Percentiles rank a stretch among this genome's conserved stretches.
phyloP scores from a whole-genome alignment of 2,888 invertebrate genomes.

The Myathropa florea region DNA sequence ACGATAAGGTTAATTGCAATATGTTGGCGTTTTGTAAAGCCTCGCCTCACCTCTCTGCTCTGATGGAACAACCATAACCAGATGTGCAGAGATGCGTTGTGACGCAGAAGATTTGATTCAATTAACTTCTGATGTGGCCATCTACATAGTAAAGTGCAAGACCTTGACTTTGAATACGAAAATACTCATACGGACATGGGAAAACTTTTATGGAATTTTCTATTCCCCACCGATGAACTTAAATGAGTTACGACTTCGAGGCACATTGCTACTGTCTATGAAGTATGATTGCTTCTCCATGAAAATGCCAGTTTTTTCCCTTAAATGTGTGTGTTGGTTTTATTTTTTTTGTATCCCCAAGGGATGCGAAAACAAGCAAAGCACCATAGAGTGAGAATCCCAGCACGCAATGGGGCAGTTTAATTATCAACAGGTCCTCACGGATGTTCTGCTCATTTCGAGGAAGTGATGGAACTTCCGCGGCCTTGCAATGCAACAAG shows the following conservation, averaged over 20 bases:
- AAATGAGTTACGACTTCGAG: no score
- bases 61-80: neutral
- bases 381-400: conserved; percentile 14
- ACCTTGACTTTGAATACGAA: neutral
- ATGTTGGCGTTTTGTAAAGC: conserved; percentile 21
- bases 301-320: no score
- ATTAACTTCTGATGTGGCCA: neutral
- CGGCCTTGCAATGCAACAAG: neutral
- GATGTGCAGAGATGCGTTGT: neutral
- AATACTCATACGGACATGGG: neutral
- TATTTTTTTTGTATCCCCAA: neutral
- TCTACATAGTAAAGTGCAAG: no score
- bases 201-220: neutral
- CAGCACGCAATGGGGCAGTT: conserved; percentile 43
- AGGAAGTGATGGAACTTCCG: neutral
- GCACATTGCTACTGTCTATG: no score
- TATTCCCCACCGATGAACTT: no score
- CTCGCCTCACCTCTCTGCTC: neutral
- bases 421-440: conserved; percentile 48
- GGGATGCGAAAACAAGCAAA: neutral
- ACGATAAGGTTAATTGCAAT: conserved; percentile 56
- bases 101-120: neutral
- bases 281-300: no score
- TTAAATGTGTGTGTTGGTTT: neutral
- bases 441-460: conserved; percentile 22